Base-by-base conservation (phyloP, 1,140 invertebrate species). In the Lasioglossum baleicum region DNA sequence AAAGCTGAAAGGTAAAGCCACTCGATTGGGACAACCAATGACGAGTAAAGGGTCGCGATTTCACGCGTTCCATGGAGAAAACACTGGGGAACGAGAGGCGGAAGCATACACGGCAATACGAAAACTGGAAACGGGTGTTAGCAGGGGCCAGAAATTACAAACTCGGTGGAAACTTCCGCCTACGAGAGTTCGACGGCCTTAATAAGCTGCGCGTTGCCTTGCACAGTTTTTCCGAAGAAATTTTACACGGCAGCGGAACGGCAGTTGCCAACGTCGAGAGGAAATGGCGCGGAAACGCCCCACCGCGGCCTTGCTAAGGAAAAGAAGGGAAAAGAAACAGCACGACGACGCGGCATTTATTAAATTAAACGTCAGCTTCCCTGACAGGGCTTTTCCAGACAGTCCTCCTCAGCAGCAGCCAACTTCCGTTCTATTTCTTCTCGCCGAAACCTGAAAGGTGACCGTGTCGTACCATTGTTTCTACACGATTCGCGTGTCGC, bases 361-460 rank as follows among this genome's bases (percentile, higher is more conserved):
- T 86, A 86, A 86, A 86, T 86, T 86, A 86, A 86, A 86, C 80
- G 84, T 85, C 84, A 86, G 84, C 75, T 78, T 64, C 44, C 68
- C 51, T 78, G 83, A 85, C 84, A 83, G 51, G 80, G 53, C 65
- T 85, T 77, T 86, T 60, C 80, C 75, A 75, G 70, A 71, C 67
- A 80, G 67, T 77, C 75, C 75, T 79, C 68, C 72, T 82, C 70
- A 63, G 80, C 75, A 71, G 56, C 75, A 71, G 56, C 68, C 68
- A 35, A 67, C 60, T 82, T 79, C 63, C 81, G 58, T 58, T 20
- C 72, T 65, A 74, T 80, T 80, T 83, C 74, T 81, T 63, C 64
- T 26, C 40, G 66, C 31, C 26, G 61, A 51, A 51, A 70, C 74
- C 26, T 51, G 35, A 75, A 68, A 75, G 66, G 63, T 85, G 80